A percentile compares a stretch with the other conserved stretches of the same genome.
Evolutionary conservation across 2,797 vertebrate genomes (phyloP).

Genomic region (Psittacula derbiana): DNA sequence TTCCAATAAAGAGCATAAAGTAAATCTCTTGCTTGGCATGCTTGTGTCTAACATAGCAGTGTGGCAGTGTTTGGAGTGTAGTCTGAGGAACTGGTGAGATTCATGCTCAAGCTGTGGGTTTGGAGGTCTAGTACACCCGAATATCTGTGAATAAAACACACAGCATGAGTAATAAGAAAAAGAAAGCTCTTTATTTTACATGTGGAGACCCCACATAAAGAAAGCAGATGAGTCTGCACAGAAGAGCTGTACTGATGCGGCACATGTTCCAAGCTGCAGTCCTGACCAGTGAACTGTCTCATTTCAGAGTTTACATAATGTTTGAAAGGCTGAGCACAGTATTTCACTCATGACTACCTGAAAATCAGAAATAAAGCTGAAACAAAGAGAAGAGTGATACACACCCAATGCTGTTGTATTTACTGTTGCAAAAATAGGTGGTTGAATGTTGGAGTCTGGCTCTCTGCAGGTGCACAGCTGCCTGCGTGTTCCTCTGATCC

Average conservation of each 20-base stretch:
- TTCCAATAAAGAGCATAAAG: neutral
- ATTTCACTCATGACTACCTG: neutral
- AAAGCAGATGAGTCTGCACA: neutral
- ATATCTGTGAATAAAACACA: neutral
- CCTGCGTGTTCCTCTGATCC: neutral
- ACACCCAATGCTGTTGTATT: neutral
- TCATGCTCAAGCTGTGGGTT: neutral
- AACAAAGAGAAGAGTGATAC: neutral
- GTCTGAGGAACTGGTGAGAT: neutral
- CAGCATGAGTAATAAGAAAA: neutral
- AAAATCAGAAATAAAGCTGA: neutral
- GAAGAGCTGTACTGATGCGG: neutral
- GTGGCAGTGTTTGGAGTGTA: neutral
- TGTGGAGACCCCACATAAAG: neutral
- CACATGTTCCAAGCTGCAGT: neutral
- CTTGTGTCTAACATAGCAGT: neutral
- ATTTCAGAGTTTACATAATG: neutral
- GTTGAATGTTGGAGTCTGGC: neutral
- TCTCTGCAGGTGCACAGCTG: neutral
- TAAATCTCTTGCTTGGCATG: neutral
- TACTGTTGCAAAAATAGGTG: neutral
- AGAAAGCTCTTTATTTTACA: neutral
- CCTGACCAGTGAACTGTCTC: neutral
- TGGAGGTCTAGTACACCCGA: neutral
- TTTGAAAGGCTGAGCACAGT: neutral